Percentiles rank a stretch among this genome's conserved stretches.
phyloP scores from a whole-genome alignment of 2,888 invertebrate genomes.

The Nasonovia ribisnigri region DNA sequence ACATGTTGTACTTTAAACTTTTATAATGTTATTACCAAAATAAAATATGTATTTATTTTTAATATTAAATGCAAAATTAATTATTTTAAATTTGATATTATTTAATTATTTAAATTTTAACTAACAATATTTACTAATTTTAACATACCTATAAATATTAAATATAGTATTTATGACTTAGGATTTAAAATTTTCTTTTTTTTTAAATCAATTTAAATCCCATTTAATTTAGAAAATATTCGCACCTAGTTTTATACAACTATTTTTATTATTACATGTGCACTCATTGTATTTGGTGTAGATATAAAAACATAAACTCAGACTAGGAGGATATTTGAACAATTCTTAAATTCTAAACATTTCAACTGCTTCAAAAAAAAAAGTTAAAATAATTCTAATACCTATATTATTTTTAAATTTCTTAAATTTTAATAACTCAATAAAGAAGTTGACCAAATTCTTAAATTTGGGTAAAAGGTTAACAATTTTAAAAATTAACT shows the following conservation, averaged over 20 bases:
- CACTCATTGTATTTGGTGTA: neutral
- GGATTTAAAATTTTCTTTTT: neutral
- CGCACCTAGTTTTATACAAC: neutral
- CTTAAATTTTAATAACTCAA: neutral
- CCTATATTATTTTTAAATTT: neutral
- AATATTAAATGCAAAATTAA: neutral
- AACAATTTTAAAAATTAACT: too few species aligned
- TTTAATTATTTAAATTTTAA: neutral
- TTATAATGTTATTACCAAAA: neutral
- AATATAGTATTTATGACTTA: neutral
- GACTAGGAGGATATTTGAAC: neutral
- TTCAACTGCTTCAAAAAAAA: neutral
- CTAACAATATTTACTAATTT: neutral
- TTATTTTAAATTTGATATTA: neutral
- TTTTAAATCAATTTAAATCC: neutral
- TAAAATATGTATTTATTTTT: conserved; percentile 3
- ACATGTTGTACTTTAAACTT: conserved; percentile 49
- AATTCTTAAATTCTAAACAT: neutral
- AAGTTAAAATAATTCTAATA: neutral
- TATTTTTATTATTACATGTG: neutral
- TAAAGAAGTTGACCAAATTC: too few species aligned
- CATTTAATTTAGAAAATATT: neutral
- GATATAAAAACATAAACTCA: neutral
- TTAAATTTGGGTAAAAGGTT: too few species aligned
- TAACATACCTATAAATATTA: neutral